phyloP scores from a whole-genome alignment of 2,797 vertebrate genomes.

The Schizopygopsis pylzovi region DNA sequence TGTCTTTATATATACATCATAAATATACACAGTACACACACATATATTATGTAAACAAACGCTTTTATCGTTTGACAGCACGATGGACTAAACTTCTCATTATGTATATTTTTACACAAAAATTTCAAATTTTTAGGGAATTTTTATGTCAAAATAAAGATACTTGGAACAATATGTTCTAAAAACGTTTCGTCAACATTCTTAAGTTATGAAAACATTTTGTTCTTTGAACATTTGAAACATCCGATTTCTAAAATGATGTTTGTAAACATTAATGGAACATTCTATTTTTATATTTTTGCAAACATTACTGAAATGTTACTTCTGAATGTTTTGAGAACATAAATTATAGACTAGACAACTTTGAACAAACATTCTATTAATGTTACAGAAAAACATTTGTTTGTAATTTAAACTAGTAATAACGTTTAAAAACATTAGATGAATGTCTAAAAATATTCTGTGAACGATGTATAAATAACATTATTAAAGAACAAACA shows the following conservation, averaged over 20 bases:
- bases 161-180: background rate
- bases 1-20: too few relatives aligned
- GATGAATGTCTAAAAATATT: background rate
- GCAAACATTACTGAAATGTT: background rate
- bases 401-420: background rate
- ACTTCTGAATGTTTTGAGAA: background rate
- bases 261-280: background rate
- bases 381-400: background rate
- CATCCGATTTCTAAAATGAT: background rate
- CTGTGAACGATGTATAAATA: background rate
- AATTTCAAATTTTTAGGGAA: too few relatives aligned
- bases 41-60: too few relatives aligned
- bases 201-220: background rate
- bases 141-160: background rate
- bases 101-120: background rate
- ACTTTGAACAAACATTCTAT: background rate
- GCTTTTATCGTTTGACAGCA: too few relatives aligned
- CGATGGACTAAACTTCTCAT: too few relatives aligned
- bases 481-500: background rate
- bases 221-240: background rate
- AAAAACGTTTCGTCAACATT: background rate
- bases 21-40: too few relatives aligned
- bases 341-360: background rate
- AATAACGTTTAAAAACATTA: background rate
- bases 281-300: background rate